These are phyloP conservation scores for Ectemnius lituratus DNA, from an alignment of 2,888 invertebrate species.

Conservation along the genomic window DNA sequence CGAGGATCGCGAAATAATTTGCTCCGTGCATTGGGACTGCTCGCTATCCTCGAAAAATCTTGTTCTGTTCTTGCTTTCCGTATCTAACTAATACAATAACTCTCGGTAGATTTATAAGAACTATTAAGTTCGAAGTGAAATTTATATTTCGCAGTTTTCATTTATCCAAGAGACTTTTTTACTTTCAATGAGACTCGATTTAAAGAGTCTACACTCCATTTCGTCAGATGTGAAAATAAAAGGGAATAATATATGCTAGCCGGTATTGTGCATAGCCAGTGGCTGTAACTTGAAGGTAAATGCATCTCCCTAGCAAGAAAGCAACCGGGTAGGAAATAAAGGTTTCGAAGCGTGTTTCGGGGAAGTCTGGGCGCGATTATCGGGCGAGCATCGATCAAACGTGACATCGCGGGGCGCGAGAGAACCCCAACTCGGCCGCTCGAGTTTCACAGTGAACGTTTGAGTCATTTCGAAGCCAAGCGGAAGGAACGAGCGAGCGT, in stretches of 20 bases:
- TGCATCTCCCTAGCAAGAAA: not conserved
- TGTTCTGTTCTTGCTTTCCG: too few species aligned
- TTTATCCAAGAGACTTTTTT: too few species aligned
- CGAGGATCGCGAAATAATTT: not conserved
- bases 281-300: too few species aligned
- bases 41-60: not conserved
- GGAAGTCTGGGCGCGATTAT: not conserved
- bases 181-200: too few species aligned
- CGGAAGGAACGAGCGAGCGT: not conserved
- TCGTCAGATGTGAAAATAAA: too few species aligned
- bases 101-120: too few species aligned
- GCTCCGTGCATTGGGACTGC: not conserved
- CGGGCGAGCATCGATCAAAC: conserved; percentile 6
- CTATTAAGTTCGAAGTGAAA: too few species aligned
- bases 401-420: not conserved
- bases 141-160: too few species aligned
- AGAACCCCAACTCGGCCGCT: not conserved
- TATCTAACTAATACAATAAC: too few species aligned
- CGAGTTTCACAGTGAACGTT: conserved; percentile 52
- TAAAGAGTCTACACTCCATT: too few species aligned
- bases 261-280: too few species aligned
- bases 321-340: not conserved
- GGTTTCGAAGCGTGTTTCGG: not conserved
- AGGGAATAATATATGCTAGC: too few species aligned
- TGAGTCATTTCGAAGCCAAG: conserved; percentile 52